A percentile compares a stretch with the other conserved stretches of the same genome.
Conservation (phyloP, 2,888 invertebrate species). For the Heteropelma amictum region DNA sequence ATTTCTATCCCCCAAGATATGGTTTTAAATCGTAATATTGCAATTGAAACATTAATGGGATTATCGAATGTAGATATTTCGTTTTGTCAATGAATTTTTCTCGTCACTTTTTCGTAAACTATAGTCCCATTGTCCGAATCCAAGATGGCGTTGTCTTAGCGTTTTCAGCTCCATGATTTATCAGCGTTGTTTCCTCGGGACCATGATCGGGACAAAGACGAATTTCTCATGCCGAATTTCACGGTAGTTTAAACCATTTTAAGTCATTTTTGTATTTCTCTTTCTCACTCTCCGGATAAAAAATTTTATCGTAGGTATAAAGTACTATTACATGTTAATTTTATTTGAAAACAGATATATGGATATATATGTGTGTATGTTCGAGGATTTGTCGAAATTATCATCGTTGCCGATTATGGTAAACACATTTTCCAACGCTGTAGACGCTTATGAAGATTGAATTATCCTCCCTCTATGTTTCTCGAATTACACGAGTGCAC, state of each 20-base stretch:
- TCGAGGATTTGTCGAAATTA: constrained; percentile 29
- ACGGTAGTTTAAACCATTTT: constrained; percentile 2
- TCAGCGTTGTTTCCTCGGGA: constrained; percentile 15
- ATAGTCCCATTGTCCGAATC: background rate
- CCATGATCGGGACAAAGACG: background rate
- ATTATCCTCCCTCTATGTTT: constrained; percentile 12
- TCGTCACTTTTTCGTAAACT: background rate
- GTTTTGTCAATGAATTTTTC: background rate
- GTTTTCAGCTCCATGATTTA: background rate
- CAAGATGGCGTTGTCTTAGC: constrained; percentile 14
- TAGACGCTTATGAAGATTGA: constrained; percentile 12
- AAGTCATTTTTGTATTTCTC: background rate
- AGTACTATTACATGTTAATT: background rate
- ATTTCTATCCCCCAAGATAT: background rate
- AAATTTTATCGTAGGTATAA: background rate
- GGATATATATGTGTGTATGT: too few species aligned
- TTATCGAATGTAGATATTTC: background rate
- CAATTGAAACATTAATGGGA: background rate
- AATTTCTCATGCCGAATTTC: constrained; percentile 3
- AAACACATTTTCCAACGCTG: constrained; percentile 48
- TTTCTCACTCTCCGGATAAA: background rate
- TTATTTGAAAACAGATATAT: too few species aligned
- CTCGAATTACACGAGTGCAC: constrained; percentile 14
- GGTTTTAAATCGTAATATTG: background rate
- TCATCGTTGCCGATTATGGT: constrained; percentile 20